Conservation (phyloP, 2,797 vertebrate genomes). For the Australoheros facetus region DNA sequence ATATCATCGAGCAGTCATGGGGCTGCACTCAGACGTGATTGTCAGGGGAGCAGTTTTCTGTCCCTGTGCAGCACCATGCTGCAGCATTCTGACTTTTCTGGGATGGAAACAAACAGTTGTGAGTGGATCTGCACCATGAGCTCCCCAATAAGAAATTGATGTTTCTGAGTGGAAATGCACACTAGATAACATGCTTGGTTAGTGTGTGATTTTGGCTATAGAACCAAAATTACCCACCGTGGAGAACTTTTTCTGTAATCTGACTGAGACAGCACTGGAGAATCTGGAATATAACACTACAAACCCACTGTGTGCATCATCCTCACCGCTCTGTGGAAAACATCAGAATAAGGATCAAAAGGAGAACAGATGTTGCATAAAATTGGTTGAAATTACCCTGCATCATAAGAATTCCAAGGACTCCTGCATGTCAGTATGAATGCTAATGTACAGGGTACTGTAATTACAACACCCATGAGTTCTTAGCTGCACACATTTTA, state of each 20-base stretch:
- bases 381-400: not conserved
- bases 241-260: not conserved
- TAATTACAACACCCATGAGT: not conserved
- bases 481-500: not conserved
- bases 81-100: not conserved
- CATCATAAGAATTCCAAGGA: not conserved
- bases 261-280: not conserved
- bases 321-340: not conserved
- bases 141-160: not conserved
- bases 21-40: not conserved
- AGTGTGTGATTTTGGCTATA: not conserved
- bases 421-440: not conserved
- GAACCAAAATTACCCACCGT: not conserved
- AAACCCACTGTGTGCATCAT: not conserved
- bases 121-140: not conserved
- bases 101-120: not conserved
- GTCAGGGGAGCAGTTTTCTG: not conserved
- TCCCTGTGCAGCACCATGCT: not conserved
- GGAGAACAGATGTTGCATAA: not conserved
- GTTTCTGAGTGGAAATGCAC: not conserved
- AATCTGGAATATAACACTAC: conserved; percentile 9
- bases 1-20: not conserved
- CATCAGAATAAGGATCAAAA: not conserved
- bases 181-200: not conserved
- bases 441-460: not conserved